Percentiles rank a stretch among this genome's conserved stretches.
Evolutionary conservation across 2,113 vertebrate species (phyloP).

Genomic region (Rynchops niger): DNA sequence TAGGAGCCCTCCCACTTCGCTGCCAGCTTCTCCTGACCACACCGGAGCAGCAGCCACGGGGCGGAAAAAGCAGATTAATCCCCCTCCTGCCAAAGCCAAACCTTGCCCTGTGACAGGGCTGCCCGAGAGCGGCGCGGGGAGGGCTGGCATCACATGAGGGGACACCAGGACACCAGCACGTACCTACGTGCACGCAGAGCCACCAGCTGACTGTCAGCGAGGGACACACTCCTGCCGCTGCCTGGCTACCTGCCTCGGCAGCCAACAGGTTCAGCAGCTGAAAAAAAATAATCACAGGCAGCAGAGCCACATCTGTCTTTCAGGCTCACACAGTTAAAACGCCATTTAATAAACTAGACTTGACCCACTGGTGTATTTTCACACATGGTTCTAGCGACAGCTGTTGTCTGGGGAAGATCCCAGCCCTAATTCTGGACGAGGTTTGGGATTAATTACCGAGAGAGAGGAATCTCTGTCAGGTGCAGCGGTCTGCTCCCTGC

Average conservation of each 20-base stretch:
- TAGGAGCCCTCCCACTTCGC: background rate
- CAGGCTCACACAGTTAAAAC: background rate
- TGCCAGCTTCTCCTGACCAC: background rate
- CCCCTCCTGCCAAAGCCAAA: background rate
- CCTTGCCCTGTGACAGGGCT: background rate
- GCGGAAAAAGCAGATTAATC: background rate
- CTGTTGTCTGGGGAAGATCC: background rate
- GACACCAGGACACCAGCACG: background rate
- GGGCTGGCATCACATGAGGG: background rate
- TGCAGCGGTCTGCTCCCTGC: background rate
- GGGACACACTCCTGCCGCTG: background rate
- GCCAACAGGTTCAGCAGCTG: background rate
- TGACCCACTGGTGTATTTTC: background rate
- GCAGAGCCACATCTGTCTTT: background rate
- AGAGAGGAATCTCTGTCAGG: background rate
- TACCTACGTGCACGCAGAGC: background rate
- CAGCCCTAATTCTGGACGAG: background rate
- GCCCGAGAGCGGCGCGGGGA: rapidly evolving
- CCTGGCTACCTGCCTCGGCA: background rate
- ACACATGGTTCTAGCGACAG: background rate
- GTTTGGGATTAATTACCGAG: background rate
- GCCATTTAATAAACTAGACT: background rate
- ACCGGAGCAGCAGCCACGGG: background rate
- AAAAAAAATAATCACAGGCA: background rate
- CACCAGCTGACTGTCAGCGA: background rate